These are phyloP conservation scores for Stenopsyche tienmushanensis DNA, from an alignment of 1,140 invertebrate species.

Conservation along the genomic window DNA sequence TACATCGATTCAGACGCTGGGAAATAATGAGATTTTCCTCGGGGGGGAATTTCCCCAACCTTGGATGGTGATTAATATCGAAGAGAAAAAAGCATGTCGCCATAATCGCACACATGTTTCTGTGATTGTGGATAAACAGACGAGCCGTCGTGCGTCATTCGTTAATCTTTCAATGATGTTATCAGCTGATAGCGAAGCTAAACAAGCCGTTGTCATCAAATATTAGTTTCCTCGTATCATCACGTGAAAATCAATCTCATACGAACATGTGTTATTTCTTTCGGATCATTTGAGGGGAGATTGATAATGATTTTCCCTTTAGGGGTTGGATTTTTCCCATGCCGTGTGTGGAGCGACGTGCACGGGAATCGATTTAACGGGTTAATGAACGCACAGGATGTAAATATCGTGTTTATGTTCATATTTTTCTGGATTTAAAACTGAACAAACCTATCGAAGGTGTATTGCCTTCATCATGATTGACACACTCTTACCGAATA, in stretches of 20 bases:
- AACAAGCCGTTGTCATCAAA: constrained; percentile 24
- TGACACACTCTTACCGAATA: too few species aligned
- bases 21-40: not conserved
- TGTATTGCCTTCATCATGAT: too few species aligned
- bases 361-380: too few species aligned
- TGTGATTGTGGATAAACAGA: not conserved
- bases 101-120: not conserved
- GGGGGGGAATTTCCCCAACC: not conserved
- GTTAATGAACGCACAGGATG: too few species aligned
- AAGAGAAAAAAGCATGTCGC: too few species aligned
- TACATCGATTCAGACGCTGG: not conserved
- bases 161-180: constrained; percentile 28
- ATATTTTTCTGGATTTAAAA: not conserved
- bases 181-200: constrained; percentile 24
- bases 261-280: not conserved
- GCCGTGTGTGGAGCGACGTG: too few species aligned
- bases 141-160: constrained; percentile 23
- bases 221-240: constrained; percentile 15
- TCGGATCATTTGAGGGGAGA: not conserved
- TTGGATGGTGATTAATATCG: not conserved
- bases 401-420: too few species aligned
- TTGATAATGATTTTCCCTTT: too few species aligned
- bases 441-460: too few species aligned
- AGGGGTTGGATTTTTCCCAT: too few species aligned
- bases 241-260: not conserved